A percentile compares a stretch with the other conserved stretches of the same genome.
Conservation (phyloP, 2,797 vertebrate genomes). For the Bradypodion pumilum region DNA sequence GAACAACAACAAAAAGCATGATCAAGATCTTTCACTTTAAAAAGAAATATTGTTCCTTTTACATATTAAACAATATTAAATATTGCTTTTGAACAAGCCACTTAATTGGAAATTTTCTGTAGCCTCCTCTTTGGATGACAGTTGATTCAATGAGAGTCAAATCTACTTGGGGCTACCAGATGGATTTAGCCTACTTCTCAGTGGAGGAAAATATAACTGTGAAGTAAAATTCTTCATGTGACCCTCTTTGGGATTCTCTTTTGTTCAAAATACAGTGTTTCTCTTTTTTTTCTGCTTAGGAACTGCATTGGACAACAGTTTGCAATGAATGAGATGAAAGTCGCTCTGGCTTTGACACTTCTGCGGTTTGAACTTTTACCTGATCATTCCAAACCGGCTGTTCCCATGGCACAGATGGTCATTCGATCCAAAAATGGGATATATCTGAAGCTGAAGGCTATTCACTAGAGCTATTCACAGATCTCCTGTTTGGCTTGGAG, state of each 20-base stretch:
- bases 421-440: slow-evolving; percentile 82
- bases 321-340: slow-evolving; percentile 86
- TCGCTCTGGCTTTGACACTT: slow-evolving; percentile 74
- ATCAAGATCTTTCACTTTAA: no score
- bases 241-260: neutral
- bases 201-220: neutral
- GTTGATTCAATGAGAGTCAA: no score
- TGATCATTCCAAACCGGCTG: slow-evolving; percentile 71
- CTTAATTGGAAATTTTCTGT: no score
- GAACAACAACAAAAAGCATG: no score
- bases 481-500: no score
- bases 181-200: neutral
- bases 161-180: no score
- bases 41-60: no score
- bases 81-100: no score
- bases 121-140: no score
- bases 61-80: no score
- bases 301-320: slow-evolving; percentile 71
- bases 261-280: neutral
- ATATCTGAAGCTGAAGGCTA: slow-evolving; percentile 70
- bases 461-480: neutral
- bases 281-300: slow-evolving; percentile 23
- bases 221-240: no score
- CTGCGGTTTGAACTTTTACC: slow-evolving; percentile 76
- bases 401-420: slow-evolving; percentile 69